Base-by-base conservation (phyloP, 2,113 vertebrate genomes). In the Piprites chloris region DNA sequence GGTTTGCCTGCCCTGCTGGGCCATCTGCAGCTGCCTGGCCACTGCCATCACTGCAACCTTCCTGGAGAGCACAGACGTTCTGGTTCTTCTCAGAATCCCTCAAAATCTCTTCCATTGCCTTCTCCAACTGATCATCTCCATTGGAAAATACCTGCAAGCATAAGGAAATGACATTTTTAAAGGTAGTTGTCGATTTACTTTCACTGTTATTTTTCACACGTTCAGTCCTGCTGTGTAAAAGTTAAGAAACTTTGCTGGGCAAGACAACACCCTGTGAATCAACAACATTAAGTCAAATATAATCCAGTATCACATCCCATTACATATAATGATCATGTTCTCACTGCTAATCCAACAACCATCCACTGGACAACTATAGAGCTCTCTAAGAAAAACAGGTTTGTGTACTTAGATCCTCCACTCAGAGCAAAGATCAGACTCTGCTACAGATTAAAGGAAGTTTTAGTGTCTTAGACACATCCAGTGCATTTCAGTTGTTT, bases 71-170 rank as follows among this genome's bases (percentile, higher is more conserved):
- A 92, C 39, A 4, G 78, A 26, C 78, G 33, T 18, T 84, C 74
- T 98, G 97, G 19, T 87, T 96, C 90, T 98, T 98, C 89, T 98
- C 98, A 39, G 97, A 98, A 96, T 99, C 98, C 74, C 98, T 97
- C 93, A 99, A 94, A 39, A 99, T 98, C 91, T 99, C 99, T 95
- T 99, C 99, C 99, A 99, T 99, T 26, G 99, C 99, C 95, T 98
- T 99, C 96, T 99, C 98, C 95, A 99, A 63, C 95, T 99, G 99
- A 90, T 99, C 99, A 92, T 98, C 98, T 67, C 98, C 98, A 95
- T 99, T 98, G 93, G 98, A 98, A 96, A 99, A 98, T 76, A 99
- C 99, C 99, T 99, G 96, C 20, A 52, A 67, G 27, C 24, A 91
- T 22, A 20, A 84, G 14, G 30, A 82, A 15, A 62, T 13, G 1